Base-by-base conservation (phyloP, 2,888 invertebrate genomes). In the Drosophila vallismaia region DNA sequence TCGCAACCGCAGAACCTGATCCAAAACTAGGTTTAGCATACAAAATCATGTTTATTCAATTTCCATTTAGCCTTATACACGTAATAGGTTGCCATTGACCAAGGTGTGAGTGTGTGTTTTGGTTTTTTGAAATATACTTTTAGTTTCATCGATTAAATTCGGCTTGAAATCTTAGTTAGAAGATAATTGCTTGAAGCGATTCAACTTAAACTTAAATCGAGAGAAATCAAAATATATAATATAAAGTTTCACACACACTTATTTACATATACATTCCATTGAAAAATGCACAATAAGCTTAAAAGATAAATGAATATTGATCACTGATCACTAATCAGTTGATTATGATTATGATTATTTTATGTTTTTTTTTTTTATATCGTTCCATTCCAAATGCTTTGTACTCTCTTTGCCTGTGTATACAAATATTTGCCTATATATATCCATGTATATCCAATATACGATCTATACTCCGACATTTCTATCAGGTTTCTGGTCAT, bases 71-170 rank as follows among this genome's bases (percentile, higher is more conserved):
- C 66, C 82, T 83, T 83, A 83, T 69, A 79, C 68, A 77, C 58
- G 48, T 83, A 83, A 87, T 83, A 83, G 82, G 81, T 87, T 82
- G 79, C 66, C 82, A 87, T 81, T 76, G 69, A 86, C 85, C 82
- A 78, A 55, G 48, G 60, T 36, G 36, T 28, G 28, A 28, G 28
- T 28, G 28, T 28, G 28, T 55, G 63, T 55, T 51, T 2, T 19
- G 19, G 19, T 19, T 19, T 19, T 49, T 36, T 55, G 42, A 24
- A 53, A 57, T 54, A 59, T n/a, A 77, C 60, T 74, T 14, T 42
- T 63, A 74, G 64, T 66, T 76, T 14, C 48, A 49, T 59, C 9
- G 62, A 8, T 71, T 87, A 78, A 81, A 85, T 82, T 82, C 87
- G 86, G 78, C 67, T 82, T 82, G 70, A 28, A 58, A 70, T 31